Evolutionary conservation across 2,797 vertebrate species (phyloP).

Genomic region (Oophaga sylvatica): DNA sequence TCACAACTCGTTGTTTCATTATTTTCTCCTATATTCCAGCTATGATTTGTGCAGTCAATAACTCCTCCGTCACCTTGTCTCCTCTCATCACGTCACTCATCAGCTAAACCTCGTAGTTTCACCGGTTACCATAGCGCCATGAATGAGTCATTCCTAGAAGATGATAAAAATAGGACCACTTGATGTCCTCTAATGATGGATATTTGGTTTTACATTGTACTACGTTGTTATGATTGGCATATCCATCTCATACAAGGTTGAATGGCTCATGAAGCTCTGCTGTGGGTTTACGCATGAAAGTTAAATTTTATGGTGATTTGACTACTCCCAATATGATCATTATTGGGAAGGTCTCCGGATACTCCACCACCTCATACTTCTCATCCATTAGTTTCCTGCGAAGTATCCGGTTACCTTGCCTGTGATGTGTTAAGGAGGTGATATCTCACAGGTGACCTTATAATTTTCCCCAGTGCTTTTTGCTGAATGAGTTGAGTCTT

Average conservation of each 20-base stretch:
- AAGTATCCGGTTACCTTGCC: conserved; percentile 74
- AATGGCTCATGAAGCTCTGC: neutral
- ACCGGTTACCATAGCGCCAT: neutral
- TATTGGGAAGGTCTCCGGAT: conserved; percentile 34
- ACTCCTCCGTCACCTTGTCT: conserved; percentile 1
- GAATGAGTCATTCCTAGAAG: neutral
- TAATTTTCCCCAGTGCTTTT: conserved; percentile 77
- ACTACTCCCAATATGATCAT: conserved; percentile 2
- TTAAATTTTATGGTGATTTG: conserved; percentile 44
- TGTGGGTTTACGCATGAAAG: conserved; percentile 29
- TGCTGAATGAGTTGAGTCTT: conserved; percentile 76
- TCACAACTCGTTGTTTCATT: neutral
- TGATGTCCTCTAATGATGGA: conserved; percentile 1
- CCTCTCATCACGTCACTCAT: neutral
- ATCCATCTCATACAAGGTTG: neutral
- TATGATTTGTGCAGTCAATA: neutral
- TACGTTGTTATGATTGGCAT: neutral
- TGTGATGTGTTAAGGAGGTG: conserved; percentile 70
- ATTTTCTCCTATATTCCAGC: neutral
- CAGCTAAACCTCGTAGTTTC: neutral
- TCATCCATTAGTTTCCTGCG: conserved; percentile 69
- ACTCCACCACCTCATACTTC: conserved; percentile 58
- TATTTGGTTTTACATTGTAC: neutral
- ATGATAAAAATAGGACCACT: neutral
- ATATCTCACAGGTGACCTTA: conserved; percentile 75